Evolutionary conservation across 2,113 vertebrate genomes (phyloP).

Genomic region (Pavo muticus): DNA sequence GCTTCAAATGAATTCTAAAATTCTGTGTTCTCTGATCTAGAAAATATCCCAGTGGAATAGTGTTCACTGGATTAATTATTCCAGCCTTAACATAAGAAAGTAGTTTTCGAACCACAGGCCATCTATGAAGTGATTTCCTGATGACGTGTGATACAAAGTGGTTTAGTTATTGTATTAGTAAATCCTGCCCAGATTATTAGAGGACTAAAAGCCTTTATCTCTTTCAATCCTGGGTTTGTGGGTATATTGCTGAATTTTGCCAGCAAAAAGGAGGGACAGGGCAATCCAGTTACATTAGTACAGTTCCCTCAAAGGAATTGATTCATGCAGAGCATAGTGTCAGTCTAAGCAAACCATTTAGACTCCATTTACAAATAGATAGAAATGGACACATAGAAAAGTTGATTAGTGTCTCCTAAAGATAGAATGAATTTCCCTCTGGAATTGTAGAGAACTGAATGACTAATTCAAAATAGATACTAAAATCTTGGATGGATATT

Average conservation of each 20-base stretch:
- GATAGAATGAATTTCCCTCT: not conserved
- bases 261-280: not conserved
- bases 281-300: not conserved
- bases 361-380: not conserved
- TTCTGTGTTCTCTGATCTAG: not conserved
- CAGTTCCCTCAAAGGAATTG: not conserved
- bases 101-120: not conserved
- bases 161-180: not conserved
- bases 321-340: not conserved
- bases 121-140: constrained; percentile 1
- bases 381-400: not conserved
- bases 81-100: not conserved
- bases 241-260: not conserved
- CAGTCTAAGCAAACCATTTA: not conserved
- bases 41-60: not conserved
- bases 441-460: not conserved
- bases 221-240: not conserved
- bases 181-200: not conserved
- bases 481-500: not conserved
- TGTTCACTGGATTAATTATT: not conserved
- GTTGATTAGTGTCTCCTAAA: not conserved
- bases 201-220: not conserved
- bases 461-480: not conserved
- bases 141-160: not conserved
- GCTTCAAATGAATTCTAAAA: not conserved